Base-by-base conservation (phyloP, 2,888 invertebrate genomes). In the Hipparchia sbordonii region DNA sequence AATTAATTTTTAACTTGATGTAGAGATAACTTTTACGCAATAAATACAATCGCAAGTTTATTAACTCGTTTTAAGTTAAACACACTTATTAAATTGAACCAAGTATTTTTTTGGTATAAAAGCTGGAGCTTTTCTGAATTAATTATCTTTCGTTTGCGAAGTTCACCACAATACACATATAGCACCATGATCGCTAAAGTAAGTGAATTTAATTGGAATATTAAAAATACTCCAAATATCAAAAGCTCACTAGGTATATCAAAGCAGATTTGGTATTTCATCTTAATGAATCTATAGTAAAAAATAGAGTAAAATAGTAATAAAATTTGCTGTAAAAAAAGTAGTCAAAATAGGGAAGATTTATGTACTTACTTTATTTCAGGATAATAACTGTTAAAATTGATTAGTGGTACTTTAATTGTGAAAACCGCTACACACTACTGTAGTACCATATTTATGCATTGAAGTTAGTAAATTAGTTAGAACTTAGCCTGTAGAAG, bases 131-230 rank as follows among this genome's bases (percentile, higher is more conserved):
- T 70, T 72, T 73, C 80, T 74, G 72, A 73, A 63, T 77, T 79
- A 78, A 66, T 75, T 79, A 86, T 86, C 87, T 87, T 85, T 87
- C 81, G 80, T 76, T 82, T 81, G 78, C 73, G 78, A 77, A 79
- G 77, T 80, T 81, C 77, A 79, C 73, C 76, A 78, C 76, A 81
- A 79, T 77, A 78, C 78, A 83, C 75, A 77, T 75, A 74, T 76
- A 82, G 9, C 51, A 74, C 82, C 68, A 88, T 88, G 87, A 81
- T 83, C 74, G 80, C 78, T 48, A 86, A 85, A 84, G 88, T 88
- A 74, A 85, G 85, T 81, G 46, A 51, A 48, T 3, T 61, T 57
- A 52, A 59, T 59, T 52, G 51, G n/a, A 67, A 52, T 52, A 61
- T 51, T 52, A 6, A 51, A 66, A 23, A 52, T 33, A 23, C 13